These are phyloP conservation scores for Sarcophaga variegata DNA, from an alignment of 2,888 invertebrate species.

Conservation along the genomic window DNA sequence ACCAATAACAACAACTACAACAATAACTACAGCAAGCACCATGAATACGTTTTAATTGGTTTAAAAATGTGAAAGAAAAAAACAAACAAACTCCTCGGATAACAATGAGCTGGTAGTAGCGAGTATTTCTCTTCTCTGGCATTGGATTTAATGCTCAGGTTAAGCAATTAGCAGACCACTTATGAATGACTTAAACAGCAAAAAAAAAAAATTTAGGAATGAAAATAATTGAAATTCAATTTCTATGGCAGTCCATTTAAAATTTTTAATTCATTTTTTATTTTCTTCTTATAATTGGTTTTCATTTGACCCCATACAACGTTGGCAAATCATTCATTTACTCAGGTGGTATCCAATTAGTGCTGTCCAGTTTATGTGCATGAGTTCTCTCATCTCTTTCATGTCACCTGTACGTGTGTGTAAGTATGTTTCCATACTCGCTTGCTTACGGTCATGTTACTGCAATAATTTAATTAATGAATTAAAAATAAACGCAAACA, in stretches of 20 bases:
- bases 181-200: too few species aligned
- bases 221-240: too few species aligned
- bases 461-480: slow-evolving; percentile 61
- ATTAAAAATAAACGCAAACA: slow-evolving; percentile 41
- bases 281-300: not conserved
- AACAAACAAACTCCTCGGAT: not conserved
- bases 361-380: slow-evolving; percentile 12
- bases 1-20: slow-evolving; percentile 63
- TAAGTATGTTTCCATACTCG: not conserved
- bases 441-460: slow-evolving; percentile 27
- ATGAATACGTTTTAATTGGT: slow-evolving; percentile 41
- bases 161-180: too few species aligned
- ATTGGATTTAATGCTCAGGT: too few species aligned
- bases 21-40: not conserved
- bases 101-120: not conserved
- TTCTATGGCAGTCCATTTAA: too few species aligned
- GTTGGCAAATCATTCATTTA: not conserved
- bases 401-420: not conserved
- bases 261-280: too few species aligned
- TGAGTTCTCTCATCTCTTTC: not conserved
- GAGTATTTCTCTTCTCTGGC: too few species aligned
- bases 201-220: too few species aligned
- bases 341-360: slow-evolving; percentile 45
- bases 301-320: not conserved
- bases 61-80: slow-evolving; percentile 36